Percentiles rank a stretch among this genome's conserved stretches.
Evolutionary conservation across 2,113 vertebrate species (phyloP).

Genomic region (Eclectus roratus): DNA sequence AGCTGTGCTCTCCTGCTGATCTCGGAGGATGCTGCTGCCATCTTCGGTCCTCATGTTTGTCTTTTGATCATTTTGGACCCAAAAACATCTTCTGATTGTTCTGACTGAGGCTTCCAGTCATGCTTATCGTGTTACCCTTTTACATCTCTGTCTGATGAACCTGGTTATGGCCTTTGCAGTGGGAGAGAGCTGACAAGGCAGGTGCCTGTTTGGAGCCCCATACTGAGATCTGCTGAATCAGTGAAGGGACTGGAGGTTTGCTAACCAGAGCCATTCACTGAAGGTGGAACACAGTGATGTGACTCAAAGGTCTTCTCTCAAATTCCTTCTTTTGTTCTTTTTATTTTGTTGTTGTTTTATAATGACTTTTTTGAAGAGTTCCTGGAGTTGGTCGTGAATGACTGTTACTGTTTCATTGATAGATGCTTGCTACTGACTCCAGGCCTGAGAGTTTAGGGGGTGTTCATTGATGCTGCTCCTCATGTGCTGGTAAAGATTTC

Average conservation of each 20-base stretch:
- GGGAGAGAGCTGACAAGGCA: not conserved
- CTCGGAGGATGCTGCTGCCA: not conserved
- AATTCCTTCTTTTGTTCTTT: not conserved
- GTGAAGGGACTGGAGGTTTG: not conserved
- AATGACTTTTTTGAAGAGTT: not conserved
- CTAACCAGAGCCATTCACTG: not conserved
- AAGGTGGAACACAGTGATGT: not conserved
- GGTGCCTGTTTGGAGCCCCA: accelerated
- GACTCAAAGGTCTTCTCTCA: not conserved
- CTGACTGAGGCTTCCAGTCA: not conserved
- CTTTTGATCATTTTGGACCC: not conserved
- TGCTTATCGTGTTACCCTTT: not conserved
- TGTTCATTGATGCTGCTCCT: too few species aligned
- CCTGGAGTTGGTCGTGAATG: not conserved
- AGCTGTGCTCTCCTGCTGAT: accelerated
- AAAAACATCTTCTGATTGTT: not conserved
- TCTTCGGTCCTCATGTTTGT: not conserved
- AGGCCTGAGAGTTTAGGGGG: not conserved
- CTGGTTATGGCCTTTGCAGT: not conserved
- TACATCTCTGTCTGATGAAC: not conserved
- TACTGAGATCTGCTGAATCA: not conserved
- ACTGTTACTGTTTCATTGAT: accelerated
- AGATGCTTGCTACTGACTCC: not conserved
- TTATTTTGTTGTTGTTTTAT: not conserved
- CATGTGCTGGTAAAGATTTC: not conserved